Evolutionary conservation across 2,797 vertebrate genomes (phyloP).

Genomic region (Falco cherrug): DNA sequence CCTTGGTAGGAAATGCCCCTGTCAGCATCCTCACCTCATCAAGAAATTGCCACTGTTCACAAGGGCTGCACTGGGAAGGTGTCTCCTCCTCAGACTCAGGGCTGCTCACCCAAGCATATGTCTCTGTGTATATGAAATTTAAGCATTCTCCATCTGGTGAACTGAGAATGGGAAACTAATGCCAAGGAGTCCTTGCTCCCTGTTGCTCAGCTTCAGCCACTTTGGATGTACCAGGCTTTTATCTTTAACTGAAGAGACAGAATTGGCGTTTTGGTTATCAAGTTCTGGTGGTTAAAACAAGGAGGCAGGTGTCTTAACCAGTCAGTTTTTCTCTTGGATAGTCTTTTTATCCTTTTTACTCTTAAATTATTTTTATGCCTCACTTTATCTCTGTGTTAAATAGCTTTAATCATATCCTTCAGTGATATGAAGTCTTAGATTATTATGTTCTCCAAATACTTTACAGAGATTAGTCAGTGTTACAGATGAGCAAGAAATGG

Average conservation of each 20-base stretch:
- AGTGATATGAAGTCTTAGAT: neutral
- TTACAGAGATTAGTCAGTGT: neutral
- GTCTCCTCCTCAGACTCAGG: neutral
- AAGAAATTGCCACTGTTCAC: neutral
- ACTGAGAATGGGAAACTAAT: neutral
- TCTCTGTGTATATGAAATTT: neutral
- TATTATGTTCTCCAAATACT: slow-evolving; percentile 28
- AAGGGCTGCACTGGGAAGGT: neutral
- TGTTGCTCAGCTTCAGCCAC: neutral
- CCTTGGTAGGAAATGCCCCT: neutral
- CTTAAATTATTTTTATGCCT: slow-evolving; percentile 22
- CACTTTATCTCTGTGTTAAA: neutral
- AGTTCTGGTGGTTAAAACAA: neutral
- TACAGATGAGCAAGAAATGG: slow-evolving; percentile 22
- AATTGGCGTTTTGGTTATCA: neutral
- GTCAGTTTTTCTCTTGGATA: neutral
- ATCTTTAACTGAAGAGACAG: neutral
- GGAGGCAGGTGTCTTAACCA: neutral
- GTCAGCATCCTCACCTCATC: neutral
- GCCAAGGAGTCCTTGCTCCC: neutral
- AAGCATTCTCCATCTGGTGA: neutral
- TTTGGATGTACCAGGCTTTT: neutral
- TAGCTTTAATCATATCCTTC: slow-evolving; percentile 17
- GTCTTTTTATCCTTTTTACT: neutral
- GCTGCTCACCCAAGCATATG: neutral